Evolutionary conservation across 2,888 invertebrate species (phyloP), one percentile per base, ranked within the genome.

Genomic region (Meganola albula): DNA sequence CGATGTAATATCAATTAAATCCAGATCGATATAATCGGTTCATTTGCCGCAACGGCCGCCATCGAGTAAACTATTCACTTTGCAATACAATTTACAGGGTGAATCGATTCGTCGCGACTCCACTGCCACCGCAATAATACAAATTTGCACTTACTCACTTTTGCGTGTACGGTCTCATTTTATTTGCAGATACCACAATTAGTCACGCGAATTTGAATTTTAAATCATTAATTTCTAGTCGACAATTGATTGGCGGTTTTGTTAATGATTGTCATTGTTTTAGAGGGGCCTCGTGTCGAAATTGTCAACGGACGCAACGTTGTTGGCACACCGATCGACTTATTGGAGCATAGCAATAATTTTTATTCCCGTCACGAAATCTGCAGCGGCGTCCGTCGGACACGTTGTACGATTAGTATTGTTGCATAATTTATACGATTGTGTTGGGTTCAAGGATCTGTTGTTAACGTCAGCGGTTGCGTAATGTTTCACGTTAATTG

Each of bases 291-390:
- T 47, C 12, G 37, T 78, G 77, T 74, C 67, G 80, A 70, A 79
- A 83, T 62, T 71, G 74, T 73, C 74, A 69, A 54, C 65, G 49
- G 52, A 44, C 56, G 55, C 56, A 56, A 53, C 52, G 42, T 34
- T 40, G 69, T 83, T 82, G 72, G 72, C 72, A 67, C 68, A 79
- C 64, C 71, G 72, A 64, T 64, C 59, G 60, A 68, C 66, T 84
- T 83, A 83, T 78, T 83, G 82, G 83, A 83, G 79, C 83, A 73
- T 74, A 60, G 62, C 71, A 55, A 58, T 64, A 53, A 74, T 76
- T 73, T 72, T 74, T 68, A 82, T 79, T 77, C 80, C 53, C 48
- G 63, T 69, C 80, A 77, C 77, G 78, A 64, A 63, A 61, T 63
- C 39, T 40, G 37, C 53, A 43, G 41, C 57, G 54, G 56, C 59